Evolutionary conservation across 2,888 invertebrate genomes (phyloP), one percentile per base, ranked within the genome.

Genomic region (Synergus itoensis): DNA sequence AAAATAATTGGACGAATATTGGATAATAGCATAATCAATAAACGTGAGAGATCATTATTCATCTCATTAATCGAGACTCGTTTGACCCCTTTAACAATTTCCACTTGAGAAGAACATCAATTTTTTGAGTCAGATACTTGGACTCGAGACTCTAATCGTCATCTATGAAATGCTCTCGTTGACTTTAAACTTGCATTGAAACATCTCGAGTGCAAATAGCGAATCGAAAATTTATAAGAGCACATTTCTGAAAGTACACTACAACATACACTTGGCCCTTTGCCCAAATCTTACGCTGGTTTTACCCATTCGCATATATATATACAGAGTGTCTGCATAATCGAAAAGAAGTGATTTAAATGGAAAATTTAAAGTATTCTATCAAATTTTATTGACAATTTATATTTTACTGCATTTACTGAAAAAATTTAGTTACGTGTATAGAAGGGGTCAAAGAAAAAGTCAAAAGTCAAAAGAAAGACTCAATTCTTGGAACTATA

Each of bases 211-310:
- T 69, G 78, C 36, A 65, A 82, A 67, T 77, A 73, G 43, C 65
- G 64, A 57, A 69, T 73, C 63, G 83, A 79, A 85, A 86, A 88
- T 88, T 89, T 88, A 86, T 88, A 85, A 87, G 84, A 84, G 80
- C 82, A 81, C 84, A 80, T 85, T 84, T 85, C 82, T 80, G 83
- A 80, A 81, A 78, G 76, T 75, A 80, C 53, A 81, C 80, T 80
- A 79, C 53, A 73, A 73, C 73, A 78, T 80, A 80, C 83, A 80
- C 85, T 85, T 89, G 88, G 89, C 88, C 77, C 73, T 65, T 81
- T 86, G 88, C 89, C 88, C 88, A 83, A 75, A 8, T 65, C 78
- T 80, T 43, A 67, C 43, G 41, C 41, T 40, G 65, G 65, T 78
- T 80, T 65, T 41, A 9, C 41, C 36, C 36, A 28, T 53, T 73